Evolutionary conservation across 2,113 vertebrate species (phyloP).

Genomic region (Neotragus pygmaeus): DNA sequence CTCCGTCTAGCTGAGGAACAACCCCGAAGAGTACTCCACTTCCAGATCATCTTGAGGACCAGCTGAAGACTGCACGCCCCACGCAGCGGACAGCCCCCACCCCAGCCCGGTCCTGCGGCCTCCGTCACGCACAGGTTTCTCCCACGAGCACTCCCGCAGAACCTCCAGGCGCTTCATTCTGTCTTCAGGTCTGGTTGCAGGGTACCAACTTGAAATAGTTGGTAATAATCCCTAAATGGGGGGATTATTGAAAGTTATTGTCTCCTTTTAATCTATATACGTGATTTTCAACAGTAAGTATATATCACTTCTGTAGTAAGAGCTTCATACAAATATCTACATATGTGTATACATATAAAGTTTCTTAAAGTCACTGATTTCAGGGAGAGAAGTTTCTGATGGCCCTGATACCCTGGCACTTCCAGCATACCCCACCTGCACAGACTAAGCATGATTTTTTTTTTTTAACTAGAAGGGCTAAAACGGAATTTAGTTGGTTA

Average conservation of each 20-base stretch:
- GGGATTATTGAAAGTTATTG: neutral
- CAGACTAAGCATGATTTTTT: neutral
- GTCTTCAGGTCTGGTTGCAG: neutral
- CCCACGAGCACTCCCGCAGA: neutral
- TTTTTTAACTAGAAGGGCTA: neutral
- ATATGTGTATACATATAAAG: neutral
- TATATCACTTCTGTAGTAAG: neutral
- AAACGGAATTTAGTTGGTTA: neutral
- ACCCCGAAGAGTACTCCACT: neutral
- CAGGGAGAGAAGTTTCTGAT: neutral
- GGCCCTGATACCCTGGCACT: neutral
- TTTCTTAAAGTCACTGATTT: neutral
- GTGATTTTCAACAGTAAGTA: neutral
- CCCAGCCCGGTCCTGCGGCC: neutral
- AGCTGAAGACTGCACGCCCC: neutral
- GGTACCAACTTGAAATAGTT: neutral
- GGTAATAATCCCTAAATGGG: neutral
- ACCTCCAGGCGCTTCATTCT: neutral
- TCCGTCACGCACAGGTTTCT: neutral
- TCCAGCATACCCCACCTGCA: neutral
- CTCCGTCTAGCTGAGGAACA: neutral
- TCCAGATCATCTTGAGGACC: neutral
- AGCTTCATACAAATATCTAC: neutral
- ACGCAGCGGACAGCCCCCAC: neutral
- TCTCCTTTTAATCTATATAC: neutral